A percentile compares a stretch with the other conserved stretches of the same genome.
phyloP scores from a whole-genome alignment of 2,797 vertebrate genomes.

The Lepidocolaptes lacrymiger region DNA sequence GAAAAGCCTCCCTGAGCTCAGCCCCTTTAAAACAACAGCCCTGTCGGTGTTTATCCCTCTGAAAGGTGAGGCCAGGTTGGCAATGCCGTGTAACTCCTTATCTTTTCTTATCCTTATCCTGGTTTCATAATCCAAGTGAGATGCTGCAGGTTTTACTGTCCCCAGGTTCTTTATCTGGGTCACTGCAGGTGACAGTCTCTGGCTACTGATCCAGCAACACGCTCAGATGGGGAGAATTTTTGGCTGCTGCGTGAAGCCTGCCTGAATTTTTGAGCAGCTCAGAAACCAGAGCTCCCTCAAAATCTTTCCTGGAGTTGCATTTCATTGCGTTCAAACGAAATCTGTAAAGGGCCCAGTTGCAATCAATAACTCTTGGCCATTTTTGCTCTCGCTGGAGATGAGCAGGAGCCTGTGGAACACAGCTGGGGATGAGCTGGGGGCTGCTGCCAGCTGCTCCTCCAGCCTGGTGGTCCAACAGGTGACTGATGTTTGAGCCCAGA shows the following conservation, averaged over 20 bases:
- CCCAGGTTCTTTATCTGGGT: not conserved
- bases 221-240: not conserved
- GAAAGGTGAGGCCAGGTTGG: not conserved
- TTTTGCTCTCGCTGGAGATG: not conserved
- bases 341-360: not conserved
- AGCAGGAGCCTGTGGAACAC: not conserved
- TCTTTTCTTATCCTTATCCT: not conserved
- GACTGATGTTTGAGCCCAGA: constrained; percentile 7
- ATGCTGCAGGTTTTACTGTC: not conserved
- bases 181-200: not conserved
- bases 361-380: constrained; percentile 5
- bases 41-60: not conserved
- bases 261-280: not conserved
- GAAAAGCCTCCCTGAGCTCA: not conserved
- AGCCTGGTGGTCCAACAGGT: constrained; percentile 34
- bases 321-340: not conserved
- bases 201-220: not conserved
- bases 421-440: not conserved
- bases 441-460: constrained; percentile 8
- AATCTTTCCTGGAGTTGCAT: not conserved
- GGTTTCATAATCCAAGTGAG: not conserved
- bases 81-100: rapidly evolving
- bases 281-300: not conserved
- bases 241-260: not conserved
- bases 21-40: not conserved